A percentile compares a stretch with the other conserved stretches of the same genome.
These are phyloP conservation scores for Colletes latitarsis DNA, from an alignment of 1,140 invertebrate genomes.

Conservation along the genomic window DNA sequence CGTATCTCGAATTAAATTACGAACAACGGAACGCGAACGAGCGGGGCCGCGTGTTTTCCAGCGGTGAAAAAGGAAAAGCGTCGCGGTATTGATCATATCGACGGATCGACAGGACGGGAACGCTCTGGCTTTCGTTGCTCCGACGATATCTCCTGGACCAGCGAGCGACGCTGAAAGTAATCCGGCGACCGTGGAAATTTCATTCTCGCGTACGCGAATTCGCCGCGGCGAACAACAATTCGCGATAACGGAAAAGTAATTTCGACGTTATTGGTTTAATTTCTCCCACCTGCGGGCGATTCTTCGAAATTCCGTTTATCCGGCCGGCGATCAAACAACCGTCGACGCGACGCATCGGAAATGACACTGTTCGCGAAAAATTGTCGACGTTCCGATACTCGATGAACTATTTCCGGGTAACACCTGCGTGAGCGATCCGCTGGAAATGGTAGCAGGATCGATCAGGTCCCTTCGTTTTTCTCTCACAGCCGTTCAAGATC, in stretches of 20 bases:
- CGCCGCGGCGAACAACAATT: neutral
- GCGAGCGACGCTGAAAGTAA: conserved; percentile 15
- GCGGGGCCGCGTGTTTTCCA: conserved; percentile 5
- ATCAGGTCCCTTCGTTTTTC: no score
- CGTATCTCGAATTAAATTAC: conserved; percentile 11
- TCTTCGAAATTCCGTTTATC: neutral
- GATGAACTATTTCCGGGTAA: no score
- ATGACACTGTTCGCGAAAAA: no score
- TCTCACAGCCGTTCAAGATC: no score
- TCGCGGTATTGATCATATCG: conserved; percentile 34
- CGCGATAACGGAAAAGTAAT: neutral
- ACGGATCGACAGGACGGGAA: conserved; percentile 9
- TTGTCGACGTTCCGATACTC: no score
- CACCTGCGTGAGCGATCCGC: no score
- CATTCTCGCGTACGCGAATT: neutral
- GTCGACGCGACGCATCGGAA: no score
- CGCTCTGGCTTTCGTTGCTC: neutral
- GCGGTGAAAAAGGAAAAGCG: conserved; percentile 11
- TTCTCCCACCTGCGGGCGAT: neutral
- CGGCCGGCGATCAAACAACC: no score
- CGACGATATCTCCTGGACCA: neutral
- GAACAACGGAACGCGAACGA: no score
- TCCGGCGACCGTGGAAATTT: neutral
- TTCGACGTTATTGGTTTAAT: conserved; percentile 8
- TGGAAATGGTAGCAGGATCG: no score